phyloP scores from a whole-genome alignment of 1,140 invertebrate genomes.

The Aphis craccivora region DNA sequence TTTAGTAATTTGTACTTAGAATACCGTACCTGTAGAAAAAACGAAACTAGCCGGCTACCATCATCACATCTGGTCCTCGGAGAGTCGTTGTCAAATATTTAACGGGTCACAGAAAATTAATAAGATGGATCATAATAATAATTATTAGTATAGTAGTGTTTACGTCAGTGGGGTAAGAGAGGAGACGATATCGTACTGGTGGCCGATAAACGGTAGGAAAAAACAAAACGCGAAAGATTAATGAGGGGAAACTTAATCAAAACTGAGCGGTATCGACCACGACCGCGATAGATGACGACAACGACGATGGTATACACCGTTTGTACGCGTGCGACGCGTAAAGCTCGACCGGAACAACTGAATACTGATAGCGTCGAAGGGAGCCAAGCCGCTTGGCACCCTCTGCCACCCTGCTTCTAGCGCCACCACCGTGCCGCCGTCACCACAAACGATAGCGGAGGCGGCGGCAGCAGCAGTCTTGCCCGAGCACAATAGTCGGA shows the following conservation, averaged over 20 bases:
- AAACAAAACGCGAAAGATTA: background rate
- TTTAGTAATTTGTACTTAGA: background rate
- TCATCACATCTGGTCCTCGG: background rate
- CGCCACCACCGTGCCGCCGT: background rate
- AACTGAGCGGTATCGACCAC: background rate
- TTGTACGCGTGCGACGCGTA: slow-evolving; percentile 43
- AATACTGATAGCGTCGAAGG: slow-evolving; percentile 39
- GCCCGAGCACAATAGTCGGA: slow-evolving; percentile 47
- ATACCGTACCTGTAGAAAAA: background rate
- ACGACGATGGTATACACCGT: background rate
- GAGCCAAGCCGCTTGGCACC: slow-evolving; percentile 23
- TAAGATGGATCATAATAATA: background rate
- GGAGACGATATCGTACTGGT: background rate
- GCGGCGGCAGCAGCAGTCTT: slow-evolving; percentile 24
- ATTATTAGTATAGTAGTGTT: background rate
- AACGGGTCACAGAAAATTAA: background rate
- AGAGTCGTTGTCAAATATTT: background rate
- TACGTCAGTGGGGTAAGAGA: background rate
- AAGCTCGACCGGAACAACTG: slow-evolving; percentile 53
- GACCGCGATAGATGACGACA: background rate
- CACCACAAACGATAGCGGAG: background rate
- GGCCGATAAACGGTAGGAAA: background rate
- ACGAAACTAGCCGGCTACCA: background rate
- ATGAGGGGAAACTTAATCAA: background rate
- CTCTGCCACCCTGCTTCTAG: background rate